Conservation (phyloP, 2,888 invertebrate genomes). For the Vesta saturnalis region DNA sequence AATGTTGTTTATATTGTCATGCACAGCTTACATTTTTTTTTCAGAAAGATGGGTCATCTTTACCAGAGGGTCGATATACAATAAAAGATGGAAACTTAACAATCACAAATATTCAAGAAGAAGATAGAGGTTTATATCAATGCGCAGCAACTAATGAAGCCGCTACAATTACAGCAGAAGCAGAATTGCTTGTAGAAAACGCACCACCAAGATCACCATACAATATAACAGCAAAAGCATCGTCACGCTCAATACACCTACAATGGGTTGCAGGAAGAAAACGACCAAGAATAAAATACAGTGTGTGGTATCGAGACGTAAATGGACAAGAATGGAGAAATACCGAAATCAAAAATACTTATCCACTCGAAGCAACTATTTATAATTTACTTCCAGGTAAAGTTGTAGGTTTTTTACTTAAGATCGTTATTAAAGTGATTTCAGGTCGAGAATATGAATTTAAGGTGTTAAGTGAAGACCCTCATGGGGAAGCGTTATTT, state of each 20-base stretch:
- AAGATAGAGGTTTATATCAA: constrained; percentile 87
- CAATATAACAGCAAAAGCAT: constrained; percentile 81
- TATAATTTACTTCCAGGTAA: constrained; percentile 76
- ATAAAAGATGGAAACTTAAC: constrained; percentile 84
- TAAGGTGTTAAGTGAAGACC: constrained; percentile 89
- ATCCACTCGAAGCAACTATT: constrained; percentile 81
- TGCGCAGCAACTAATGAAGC: constrained; percentile 89
- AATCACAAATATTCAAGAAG: constrained; percentile 80
- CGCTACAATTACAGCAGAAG: constrained; percentile 81
- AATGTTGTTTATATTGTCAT: too few relatives aligned
- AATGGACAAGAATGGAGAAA: constrained; percentile 86
- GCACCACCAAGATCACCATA: constrained; percentile 91
- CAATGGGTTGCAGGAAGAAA: constrained; percentile 87
- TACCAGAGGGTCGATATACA: constrained; percentile 74
- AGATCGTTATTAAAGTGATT: too few relatives aligned
- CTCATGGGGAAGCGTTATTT: constrained; percentile 88
- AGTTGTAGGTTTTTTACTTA: neutral
- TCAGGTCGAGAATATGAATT: constrained; percentile 82
- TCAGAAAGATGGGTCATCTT: constrained; percentile 78
- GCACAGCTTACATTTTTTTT: too few relatives aligned
- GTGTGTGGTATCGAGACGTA: constrained; percentile 85
- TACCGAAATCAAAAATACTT: constrained; percentile 76
- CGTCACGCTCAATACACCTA: constrained; percentile 76
- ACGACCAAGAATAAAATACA: constrained; percentile 81
- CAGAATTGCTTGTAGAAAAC: constrained; percentile 85